Evolutionary conservation across 53 echinoderm and acorn worm species (phyloP), one percentile per base, ranked within the genome.

Genomic region (Holothuria leucospilota): DNA sequence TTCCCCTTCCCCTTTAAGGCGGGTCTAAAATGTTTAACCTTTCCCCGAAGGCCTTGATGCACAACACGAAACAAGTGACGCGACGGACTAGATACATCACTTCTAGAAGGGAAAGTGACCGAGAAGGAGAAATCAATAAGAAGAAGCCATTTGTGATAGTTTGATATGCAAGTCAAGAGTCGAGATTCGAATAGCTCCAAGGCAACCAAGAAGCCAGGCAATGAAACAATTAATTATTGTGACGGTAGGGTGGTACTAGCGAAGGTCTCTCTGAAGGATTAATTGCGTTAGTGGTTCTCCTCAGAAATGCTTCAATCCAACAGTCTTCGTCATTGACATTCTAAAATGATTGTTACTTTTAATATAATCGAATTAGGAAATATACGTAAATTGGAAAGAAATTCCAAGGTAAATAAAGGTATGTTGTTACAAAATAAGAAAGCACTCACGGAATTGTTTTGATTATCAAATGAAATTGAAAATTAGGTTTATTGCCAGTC

Each of bases 341-440:
- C 41, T 75, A 52, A 75, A 75, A 75, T 52, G 75, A 75, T 75
- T 75, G 75, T 75, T 75, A 75, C 75, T 75, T 56, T 56, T n/a
- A 75, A 42, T 52, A 51, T 75, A 75, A 75, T 75, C 75, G 52
- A 75, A 75, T 75, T 75, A 75, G n/a, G 51, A 75, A 51, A 53
- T 75, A 75, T 75, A 49, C 49, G 75, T 75, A 75, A 75, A 75
- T 75, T 75, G 75, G 75, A 51, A 75, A 49, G 75, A 49, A 51
- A 75, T 75, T 75, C 75, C 51, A 75, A 75, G 46, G 75, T 75
- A 75, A 75, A 75, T 75, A 75, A 75, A 75, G 75, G 52, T 49
- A 51, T 75, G 75, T 75, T 75, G 75, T 75, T 75, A 75, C 52
- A 75, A 27, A 75, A 75, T 75, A 75, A 75, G 75, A 75, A 70